Base-by-base conservation (phyloP, 2,888 invertebrate species). In the Lithophane ornitopus region DNA sequence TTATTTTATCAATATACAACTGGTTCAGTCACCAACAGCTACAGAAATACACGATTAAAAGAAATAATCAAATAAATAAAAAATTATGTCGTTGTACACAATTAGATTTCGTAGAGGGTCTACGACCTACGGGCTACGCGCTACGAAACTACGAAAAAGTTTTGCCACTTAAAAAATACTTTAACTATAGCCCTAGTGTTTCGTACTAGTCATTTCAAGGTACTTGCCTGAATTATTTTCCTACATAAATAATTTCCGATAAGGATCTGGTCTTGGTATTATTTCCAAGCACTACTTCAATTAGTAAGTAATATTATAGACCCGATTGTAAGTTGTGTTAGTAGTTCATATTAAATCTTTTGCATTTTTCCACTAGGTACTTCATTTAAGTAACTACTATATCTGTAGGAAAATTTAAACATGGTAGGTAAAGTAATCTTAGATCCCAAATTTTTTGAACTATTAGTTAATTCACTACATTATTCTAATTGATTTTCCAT, bases 241-340 rank as follows among this genome's bases (percentile, higher is more conserved):
- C 7, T 34, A 52, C 65, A 80, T 80, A 80, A 80, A 80, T 74
- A 75, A 70, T 70, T 34, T 70, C 34, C 0, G 80, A 80, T 80
- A 80, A 66, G 22, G 34, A 80, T 80, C 80, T 1, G 46, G 16
- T 69, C 22, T 59, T 63, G 44, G 16, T 9, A 70, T 68, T 52
- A 66, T 49, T 41, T 69, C 65, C 11, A 79, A 22, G 62, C 16
- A 58, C 11, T n/a, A 22, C 12, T 6, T 16, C 22, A 41, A 67
- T 66, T 63, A 49, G 14, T 49, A 34, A 49, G 14, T 44, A 22
- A 26, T 44, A 61, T 52, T 22, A n/a, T n/a, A 11, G 3, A 19
- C 7, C n/a, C 14, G 8, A 39, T 28, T 39, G 34, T 72, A 63
- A 70, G 12, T n/a, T 39, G n/a, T 16, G 26, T 49, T 19, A 44